Percentiles rank a stretch among this genome's conserved stretches.
Evolutionary conservation across 30 jellyfish, hydroid and myxozoan genomes (phyloP).

Genomic region (Cassiopea xamachana): DNA sequence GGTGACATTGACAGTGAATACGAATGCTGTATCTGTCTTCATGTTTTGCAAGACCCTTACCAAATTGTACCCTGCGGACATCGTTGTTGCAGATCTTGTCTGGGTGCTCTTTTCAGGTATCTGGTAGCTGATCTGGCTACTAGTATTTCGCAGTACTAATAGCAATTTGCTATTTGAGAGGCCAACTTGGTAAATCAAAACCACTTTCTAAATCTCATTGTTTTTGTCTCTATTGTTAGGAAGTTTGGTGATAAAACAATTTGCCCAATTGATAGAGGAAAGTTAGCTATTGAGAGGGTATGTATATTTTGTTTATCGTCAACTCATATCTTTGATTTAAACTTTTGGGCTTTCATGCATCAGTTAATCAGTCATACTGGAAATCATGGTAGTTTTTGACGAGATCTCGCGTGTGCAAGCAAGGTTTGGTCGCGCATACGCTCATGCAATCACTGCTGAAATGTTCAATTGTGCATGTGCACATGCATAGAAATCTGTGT

Average conservation of each 20-base stretch:
- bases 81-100: constrained; percentile 59
- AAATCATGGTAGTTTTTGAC: too few relatives aligned
- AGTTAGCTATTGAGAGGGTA: constrained; percentile 14
- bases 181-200: background rate
- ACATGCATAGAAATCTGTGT: too few relatives aligned
- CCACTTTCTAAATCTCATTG: too few relatives aligned
- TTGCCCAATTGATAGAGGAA: constrained; percentile 56
- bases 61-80: constrained; percentile 75
- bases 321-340: background rate
- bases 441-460: too few relatives aligned
- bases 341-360: background rate
- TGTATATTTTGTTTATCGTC: background rate
- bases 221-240: constrained; percentile 5
- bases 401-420: too few relatives aligned
- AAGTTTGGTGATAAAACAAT: background rate
- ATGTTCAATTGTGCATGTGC: too few relatives aligned
- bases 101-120: constrained; percentile 40
- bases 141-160: too few relatives aligned
- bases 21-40: constrained; percentile 48
- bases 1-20: constrained; percentile 52
- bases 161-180: too few relatives aligned
- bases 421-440: too few relatives aligned
- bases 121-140: too few relatives aligned
- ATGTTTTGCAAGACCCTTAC: constrained; percentile 66
- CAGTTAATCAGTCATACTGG: too few relatives aligned